Percentiles rank a stretch among this genome's conserved stretches.
phyloP scores from a whole-genome alignment of 2,113 vertebrate species.

The Columbina picui region DNA sequence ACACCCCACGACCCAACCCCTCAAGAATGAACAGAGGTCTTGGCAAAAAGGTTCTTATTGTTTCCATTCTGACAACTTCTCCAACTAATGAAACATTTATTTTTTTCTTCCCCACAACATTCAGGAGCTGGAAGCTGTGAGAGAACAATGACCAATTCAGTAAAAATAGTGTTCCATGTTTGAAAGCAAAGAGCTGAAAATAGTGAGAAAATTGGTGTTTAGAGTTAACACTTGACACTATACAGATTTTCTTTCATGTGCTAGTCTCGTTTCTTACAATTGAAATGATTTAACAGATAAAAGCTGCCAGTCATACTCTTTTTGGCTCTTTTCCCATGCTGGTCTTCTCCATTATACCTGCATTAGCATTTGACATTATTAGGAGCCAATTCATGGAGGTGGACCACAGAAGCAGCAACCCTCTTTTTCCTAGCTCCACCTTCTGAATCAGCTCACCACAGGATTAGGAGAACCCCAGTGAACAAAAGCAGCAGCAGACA shows the following conservation, averaged over 20 bases:
- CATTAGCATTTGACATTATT: neutral
- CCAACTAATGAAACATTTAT: neutral
- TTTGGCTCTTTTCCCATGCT: neutral
- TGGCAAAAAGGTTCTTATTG: neutral
- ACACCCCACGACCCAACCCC: fast-evolving
- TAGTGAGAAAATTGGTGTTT: neutral
- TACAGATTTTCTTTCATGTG: neutral
- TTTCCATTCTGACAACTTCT: neutral
- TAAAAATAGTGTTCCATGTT: neutral
- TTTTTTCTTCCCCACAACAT: neutral
- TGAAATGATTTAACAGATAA: neutral
- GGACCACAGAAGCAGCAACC: neutral
- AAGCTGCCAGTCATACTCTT: neutral
- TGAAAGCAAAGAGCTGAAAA: neutral
- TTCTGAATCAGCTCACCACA: neutral
- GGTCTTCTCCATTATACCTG: neutral
- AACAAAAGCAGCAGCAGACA: neutral
- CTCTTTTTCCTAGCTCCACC: neutral
- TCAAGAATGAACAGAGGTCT: neutral
- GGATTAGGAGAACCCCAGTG: neutral
- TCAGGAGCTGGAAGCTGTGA: neutral
- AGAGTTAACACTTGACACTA: neutral
- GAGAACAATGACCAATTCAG: neutral
- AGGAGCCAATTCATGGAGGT: neutral
- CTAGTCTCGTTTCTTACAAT: neutral